Evolutionary conservation across 2,888 invertebrate species (phyloP).

Genomic region (Belgica antarctica): DNA sequence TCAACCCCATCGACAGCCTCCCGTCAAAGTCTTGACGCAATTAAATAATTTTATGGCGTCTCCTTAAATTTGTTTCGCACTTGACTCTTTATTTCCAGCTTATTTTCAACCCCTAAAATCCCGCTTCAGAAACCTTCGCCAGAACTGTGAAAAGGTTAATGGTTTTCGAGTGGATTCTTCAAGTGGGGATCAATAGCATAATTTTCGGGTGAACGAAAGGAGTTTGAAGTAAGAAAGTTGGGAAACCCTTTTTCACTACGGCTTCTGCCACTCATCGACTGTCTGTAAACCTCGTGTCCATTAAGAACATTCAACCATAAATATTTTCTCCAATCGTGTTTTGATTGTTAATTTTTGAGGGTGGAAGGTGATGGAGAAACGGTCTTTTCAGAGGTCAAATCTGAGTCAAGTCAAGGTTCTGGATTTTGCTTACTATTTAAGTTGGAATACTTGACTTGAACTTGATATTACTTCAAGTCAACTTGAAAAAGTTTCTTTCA

Average conservation of each 20-base stretch:
- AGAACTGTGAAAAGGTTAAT: slow-evolving; percentile 42
- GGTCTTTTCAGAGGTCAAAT: too few relatives aligned
- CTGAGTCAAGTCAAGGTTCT: too few relatives aligned
- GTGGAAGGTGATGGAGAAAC: too few relatives aligned
- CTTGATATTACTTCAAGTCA: too few relatives aligned
- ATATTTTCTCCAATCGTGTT: slow-evolving; percentile 6
- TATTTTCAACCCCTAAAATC: background rate
- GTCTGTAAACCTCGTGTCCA: slow-evolving; percentile 13
- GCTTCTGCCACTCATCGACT: background rate
- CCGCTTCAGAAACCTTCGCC: too few relatives aligned
- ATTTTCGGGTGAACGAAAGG: too few relatives aligned
- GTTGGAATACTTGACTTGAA: too few relatives aligned
- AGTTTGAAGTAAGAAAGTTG: too few relatives aligned
- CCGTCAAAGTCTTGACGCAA: slow-evolving; percentile 5
- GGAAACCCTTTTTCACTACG: slow-evolving; percentile 8
- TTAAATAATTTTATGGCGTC: slow-evolving; percentile 13
- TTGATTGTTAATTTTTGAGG: background rate
- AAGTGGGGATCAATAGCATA: slow-evolving; percentile 38
- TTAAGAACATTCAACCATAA: background rate
- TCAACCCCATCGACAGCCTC: slow-evolving; percentile 3
- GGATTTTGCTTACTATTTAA: too few relatives aligned
- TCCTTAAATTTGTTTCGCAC: background rate
- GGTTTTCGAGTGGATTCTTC: slow-evolving; percentile 38
- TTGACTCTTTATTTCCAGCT: slow-evolving; percentile 6
- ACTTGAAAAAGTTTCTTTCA: too few relatives aligned